Conservation (phyloP, 2,797 vertebrate genomes). For the Champsocephalus esox region DNA sequence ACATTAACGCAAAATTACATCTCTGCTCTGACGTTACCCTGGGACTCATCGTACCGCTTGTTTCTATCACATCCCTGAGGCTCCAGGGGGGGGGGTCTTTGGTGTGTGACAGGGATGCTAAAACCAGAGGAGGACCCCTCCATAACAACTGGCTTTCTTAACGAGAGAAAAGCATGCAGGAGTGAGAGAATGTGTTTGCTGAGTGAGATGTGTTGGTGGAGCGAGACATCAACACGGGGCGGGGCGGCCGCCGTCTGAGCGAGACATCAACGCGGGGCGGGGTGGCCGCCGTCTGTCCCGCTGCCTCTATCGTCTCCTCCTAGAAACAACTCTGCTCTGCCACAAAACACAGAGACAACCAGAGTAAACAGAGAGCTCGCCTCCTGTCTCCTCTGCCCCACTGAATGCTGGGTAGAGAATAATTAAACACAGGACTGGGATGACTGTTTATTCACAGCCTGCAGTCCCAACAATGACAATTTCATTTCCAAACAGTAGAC, state of each 20-base stretch:
- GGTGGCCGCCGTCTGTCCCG: slow-evolving; percentile 33
- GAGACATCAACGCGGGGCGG: background rate
- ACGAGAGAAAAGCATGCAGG: slow-evolving; percentile 24
- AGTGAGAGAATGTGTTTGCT: slow-evolving; percentile 22
- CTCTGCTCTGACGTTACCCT: slow-evolving; percentile 18
- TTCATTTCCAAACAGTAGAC: slow-evolving; percentile 22
- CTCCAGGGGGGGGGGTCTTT: slow-evolving; percentile 2
- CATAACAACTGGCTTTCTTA: slow-evolving; percentile 28
- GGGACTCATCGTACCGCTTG: slow-evolving; percentile 34
- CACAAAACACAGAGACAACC: slow-evolving; percentile 50
- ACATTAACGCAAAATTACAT: slow-evolving; percentile 21
- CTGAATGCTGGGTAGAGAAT: slow-evolving; percentile 44
- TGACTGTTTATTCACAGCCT: slow-evolving; percentile 37
- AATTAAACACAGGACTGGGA: slow-evolving; percentile 44
- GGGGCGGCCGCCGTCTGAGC: too few relatives aligned
- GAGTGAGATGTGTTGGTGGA: slow-evolving; percentile 10
- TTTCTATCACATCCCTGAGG: slow-evolving; percentile 28
- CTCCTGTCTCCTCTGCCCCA: slow-evolving; percentile 38
- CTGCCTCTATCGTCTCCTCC: slow-evolving; percentile 49
- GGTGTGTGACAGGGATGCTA: slow-evolving; percentile 11
- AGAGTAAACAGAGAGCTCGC: slow-evolving; percentile 54
- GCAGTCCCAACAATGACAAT: slow-evolving; percentile 30
- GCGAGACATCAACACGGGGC: background rate
- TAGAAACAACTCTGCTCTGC: slow-evolving; percentile 29
- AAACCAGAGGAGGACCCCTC: slow-evolving; percentile 38